These are phyloP conservation scores for Brachynemurus nebulosus DNA, from an alignment of 2,888 invertebrate genomes.

Conservation along the genomic window DNA sequence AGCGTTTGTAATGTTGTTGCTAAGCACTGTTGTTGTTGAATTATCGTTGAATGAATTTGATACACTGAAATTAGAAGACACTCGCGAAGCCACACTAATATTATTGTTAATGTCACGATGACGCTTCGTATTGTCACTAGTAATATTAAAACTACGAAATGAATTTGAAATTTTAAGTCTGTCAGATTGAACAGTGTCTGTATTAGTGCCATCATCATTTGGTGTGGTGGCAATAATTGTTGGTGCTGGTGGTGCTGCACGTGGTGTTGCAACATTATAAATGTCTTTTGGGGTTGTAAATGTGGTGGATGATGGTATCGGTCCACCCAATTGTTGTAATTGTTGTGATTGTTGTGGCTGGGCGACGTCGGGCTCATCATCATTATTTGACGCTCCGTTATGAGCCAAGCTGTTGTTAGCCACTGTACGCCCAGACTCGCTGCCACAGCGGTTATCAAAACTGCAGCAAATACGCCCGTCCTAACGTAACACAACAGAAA, in stretches of 20 bases:
- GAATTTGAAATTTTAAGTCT: conserved; percentile 12
- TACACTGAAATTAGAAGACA: conserved; percentile 20
- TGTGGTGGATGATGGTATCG: conserved; percentile 16
- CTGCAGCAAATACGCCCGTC: conserved; percentile 35
- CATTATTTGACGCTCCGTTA: conserved; percentile 7
- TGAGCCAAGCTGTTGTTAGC: conserved; percentile 30
- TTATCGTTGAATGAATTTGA: conserved; percentile 9
- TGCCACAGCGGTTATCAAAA: conserved; percentile 33
- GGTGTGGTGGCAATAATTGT: background rate
- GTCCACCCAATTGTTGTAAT: background rate
- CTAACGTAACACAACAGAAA: conserved; percentile 24
- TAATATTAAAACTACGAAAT: conserved; percentile 13
- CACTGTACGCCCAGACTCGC: conserved; percentile 28
- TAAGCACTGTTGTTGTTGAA: conserved; percentile 2
- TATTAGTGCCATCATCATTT: too few relatives aligned
- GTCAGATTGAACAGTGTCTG: background rate
- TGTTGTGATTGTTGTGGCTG: background rate
- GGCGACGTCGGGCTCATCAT: background rate
- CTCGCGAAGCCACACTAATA: conserved; percentile 10
- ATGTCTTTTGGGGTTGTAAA: conserved; percentile 8
- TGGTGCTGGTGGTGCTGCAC: too few relatives aligned
- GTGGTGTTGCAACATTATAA: too few relatives aligned
- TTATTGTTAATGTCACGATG: conserved; percentile 5
- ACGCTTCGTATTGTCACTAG: conserved; percentile 11
- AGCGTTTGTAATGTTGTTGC: conserved; percentile 1